A percentile compares a stretch with the other conserved stretches of the same genome.
These are phyloP conservation scores for Eristalinus aeneus DNA, from an alignment of 2,888 invertebrate genomes.

Conservation along the genomic window DNA sequence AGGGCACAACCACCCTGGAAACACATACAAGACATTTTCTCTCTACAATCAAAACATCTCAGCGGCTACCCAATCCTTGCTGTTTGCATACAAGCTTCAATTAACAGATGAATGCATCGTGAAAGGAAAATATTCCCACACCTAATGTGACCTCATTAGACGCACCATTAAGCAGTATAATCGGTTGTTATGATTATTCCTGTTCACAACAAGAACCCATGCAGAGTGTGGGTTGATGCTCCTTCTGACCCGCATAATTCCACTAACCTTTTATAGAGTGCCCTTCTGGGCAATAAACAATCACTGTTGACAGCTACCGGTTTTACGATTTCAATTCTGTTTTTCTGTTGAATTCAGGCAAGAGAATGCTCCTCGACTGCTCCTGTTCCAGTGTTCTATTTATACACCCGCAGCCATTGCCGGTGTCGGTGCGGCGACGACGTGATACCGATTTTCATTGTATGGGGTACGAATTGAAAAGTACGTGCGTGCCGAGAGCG, in stretches of 20 bases:
- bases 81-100: background rate
- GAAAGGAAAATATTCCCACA: background rate
- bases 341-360: conserved; percentile 18
- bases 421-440: background rate
- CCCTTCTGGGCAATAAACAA: conserved; percentile 17
- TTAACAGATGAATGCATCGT: background rate
- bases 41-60: too few relatives aligned
- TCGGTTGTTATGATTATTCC: background rate
- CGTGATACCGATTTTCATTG: conserved; percentile 20
- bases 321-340: conserved; percentile 21
- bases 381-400: conserved; percentile 27
- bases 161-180: background rate
- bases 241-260: background rate
- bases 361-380: background rate
- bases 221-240: background rate
- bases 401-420: background rate
- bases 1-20: too few relatives aligned
- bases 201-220: background rate
- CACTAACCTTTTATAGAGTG: conserved; percentile 4
- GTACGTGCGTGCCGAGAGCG: conserved; percentile 4
- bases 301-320: conserved; percentile 49
- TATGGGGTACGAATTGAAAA: conserved; percentile 29
- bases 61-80: background rate
- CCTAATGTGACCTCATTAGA: conserved; percentile 12
- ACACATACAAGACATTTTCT: too few relatives aligned